phyloP scores from a whole-genome alignment of 2,888 invertebrate genomes.

The Myopa tessellatipennis region DNA sequence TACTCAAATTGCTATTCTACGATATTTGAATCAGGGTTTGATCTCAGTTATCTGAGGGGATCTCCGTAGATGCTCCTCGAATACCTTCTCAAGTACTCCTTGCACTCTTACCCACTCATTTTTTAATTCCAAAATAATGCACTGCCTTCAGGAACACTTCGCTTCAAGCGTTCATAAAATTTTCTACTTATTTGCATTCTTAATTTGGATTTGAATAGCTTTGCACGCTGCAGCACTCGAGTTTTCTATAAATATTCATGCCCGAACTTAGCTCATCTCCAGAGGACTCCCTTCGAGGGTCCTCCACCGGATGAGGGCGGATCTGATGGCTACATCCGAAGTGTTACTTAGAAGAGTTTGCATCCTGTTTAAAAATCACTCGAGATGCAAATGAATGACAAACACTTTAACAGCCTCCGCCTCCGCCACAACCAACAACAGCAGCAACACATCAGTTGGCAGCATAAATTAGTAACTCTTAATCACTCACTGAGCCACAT shows the following conservation, averaged over 20 bases:
- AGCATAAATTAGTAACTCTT: constrained; percentile 26
- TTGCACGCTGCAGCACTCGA: constrained; percentile 14
- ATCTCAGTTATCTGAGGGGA: background rate
- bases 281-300: background rate
- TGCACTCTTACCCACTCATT: background rate
- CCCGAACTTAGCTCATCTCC: background rate
- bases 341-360: background rate
- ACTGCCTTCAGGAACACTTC: background rate
- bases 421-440: background rate
- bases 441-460: constrained; percentile 3
- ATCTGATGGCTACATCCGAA: too few relatives aligned
- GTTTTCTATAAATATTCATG: constrained; percentile 24
- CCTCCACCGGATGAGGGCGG: background rate
- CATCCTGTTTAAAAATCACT: constrained; percentile 22
- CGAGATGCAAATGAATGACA: constrained; percentile 31
- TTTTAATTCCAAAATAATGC: constrained; percentile 6
- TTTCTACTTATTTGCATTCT: constrained; percentile 15
- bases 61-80: background rate
- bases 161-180: background rate
- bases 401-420: background rate
- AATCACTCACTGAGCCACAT: constrained; percentile 28
- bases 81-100: background rate
- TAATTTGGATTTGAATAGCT: constrained; percentile 22
- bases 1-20: too few relatives aligned
- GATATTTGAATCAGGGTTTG: too few relatives aligned